phyloP scores from a whole-genome alignment of 2,888 invertebrate genomes.

The Trachelus tabidus region DNA sequence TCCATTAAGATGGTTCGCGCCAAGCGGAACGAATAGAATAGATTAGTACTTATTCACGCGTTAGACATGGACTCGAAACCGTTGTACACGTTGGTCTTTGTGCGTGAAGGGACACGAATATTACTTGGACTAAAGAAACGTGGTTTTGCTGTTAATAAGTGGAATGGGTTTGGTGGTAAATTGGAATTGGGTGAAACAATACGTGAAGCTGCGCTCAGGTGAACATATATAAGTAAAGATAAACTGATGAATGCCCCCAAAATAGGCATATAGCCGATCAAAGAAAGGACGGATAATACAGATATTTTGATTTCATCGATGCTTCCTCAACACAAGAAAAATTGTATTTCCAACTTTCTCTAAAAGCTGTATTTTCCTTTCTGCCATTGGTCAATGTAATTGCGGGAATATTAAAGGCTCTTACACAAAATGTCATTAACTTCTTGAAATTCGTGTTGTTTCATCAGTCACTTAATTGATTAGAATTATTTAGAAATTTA shows the following conservation, averaged over 20 bases:
- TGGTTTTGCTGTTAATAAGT: constrained; percentile 78
- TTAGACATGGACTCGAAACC: no score
- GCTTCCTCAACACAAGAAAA: background rate
- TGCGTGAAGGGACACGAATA: constrained; percentile 64
- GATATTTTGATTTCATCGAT: background rate
- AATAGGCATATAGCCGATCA: no score
- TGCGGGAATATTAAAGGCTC: background rate
- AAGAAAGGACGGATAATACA: background rate
- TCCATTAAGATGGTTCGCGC: no score
- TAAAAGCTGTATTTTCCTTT: background rate
- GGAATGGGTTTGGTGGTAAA: constrained; percentile 88
- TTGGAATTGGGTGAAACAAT: constrained; percentile 76
- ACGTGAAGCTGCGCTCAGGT: constrained; percentile 73
- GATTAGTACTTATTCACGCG: no score
- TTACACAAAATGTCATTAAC: background rate
- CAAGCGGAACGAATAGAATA: no score
- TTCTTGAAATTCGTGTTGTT: background rate
- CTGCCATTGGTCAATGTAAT: background rate
- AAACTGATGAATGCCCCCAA: no score
- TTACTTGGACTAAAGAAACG: constrained; percentile 79
- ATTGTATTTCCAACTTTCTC: background rate
- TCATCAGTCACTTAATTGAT: background rate
- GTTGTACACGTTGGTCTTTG: constrained; percentile 63
- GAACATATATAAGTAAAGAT: constrained; percentile 15
- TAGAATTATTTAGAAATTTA: background rate